phyloP scores from a whole-genome alignment of 2,797 vertebrate genomes.

The Channa striata region DNA sequence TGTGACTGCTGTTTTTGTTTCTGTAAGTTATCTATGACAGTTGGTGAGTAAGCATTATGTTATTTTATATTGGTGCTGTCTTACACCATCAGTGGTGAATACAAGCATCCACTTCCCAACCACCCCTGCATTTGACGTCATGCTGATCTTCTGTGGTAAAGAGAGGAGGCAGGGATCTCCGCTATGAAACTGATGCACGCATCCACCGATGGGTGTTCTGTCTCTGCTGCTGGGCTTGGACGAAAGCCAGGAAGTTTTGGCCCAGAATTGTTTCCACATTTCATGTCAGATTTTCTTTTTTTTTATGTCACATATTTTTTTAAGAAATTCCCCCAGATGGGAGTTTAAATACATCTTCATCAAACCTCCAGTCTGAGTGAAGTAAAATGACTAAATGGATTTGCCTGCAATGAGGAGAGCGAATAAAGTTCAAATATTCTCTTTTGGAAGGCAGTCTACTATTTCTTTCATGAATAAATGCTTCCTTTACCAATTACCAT shows the following conservation, averaged over 20 bases:
- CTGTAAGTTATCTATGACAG: not conserved
- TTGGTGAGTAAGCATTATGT: slow-evolving; percentile 7
- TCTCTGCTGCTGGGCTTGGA: slow-evolving; percentile 73
- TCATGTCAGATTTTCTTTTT: slow-evolving; percentile 58
- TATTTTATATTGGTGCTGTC: slow-evolving; percentile 21
- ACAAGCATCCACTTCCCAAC: slow-evolving; percentile 1
- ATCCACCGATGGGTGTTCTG: slow-evolving; percentile 44
- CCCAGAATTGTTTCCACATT: slow-evolving; percentile 80
- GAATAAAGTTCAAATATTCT: slow-evolving; percentile 20
- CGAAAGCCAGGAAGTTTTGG: slow-evolving; percentile 49
- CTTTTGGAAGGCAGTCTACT: not conserved
- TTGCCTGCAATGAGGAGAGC: not conserved
- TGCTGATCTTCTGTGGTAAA: slow-evolving; percentile 43
- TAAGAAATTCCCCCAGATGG: slow-evolving; percentile 1
- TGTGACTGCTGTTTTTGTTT: not conserved
- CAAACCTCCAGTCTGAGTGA: slow-evolving; percentile 2
- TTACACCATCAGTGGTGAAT: slow-evolving; percentile 40
- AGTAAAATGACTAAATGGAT: slow-evolving; percentile 4
- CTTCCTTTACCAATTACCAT: not conserved
- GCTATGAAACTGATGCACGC: slow-evolving; percentile 37
- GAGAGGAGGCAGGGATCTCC: slow-evolving; percentile 52
- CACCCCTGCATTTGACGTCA: slow-evolving; percentile 45
- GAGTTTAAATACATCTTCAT: slow-evolving; percentile 18
- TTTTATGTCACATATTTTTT: slow-evolving; percentile 39
- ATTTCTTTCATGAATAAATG: not conserved